Evolutionary conservation across 2,113 vertebrate species (phyloP), one percentile per base, ranked within the genome.

Genomic region (Calidris pugnax): DNA sequence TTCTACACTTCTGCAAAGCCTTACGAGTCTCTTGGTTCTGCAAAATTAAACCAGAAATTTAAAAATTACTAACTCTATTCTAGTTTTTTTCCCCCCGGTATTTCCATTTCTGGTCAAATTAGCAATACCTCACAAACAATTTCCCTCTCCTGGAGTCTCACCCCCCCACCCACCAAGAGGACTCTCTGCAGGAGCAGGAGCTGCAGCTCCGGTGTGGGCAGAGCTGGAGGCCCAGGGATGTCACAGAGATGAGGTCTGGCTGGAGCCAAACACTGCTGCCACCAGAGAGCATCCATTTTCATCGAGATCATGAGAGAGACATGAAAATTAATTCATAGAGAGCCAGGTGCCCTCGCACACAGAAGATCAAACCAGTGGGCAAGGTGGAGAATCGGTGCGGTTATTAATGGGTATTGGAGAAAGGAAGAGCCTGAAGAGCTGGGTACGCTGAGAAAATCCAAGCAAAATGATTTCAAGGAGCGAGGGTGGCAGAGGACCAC

Each of bases 31-130:
- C 87, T 41, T 27, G 69, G 43, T 74, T 85, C 78, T 75, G 41
- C 69, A 78, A 85, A 91, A 87, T 71, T 85, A 66, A 79, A 32
- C 62, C n/a, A 68, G 87, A 84, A 76, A 94, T 68, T 67, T 73
- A 79, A 59, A 91, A 72, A 62, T 43, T 41, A 71, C 74, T 48
- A 55, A 9, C 43, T 82, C 41, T 35, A 48, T 9, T 68, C 16
- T 21, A 2, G 8, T 35, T 39, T 57, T 56, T 15, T 7, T 9
- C 11, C 47, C 11, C 47, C n/a, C 10, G 8, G 10, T 73, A 8
- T 32, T 87, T 68, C 55, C 48, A 39, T 53, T 78, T 63, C 56
- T 63, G 41, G 28, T 56, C 67, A 55, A 48, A 59, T 55, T 53
- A 75, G 28, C 53, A 90, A 53, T 37, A 63, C 73, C 81, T 47